Conservation (phyloP, 2,888 invertebrate species). For the Graphium colonna region DNA sequence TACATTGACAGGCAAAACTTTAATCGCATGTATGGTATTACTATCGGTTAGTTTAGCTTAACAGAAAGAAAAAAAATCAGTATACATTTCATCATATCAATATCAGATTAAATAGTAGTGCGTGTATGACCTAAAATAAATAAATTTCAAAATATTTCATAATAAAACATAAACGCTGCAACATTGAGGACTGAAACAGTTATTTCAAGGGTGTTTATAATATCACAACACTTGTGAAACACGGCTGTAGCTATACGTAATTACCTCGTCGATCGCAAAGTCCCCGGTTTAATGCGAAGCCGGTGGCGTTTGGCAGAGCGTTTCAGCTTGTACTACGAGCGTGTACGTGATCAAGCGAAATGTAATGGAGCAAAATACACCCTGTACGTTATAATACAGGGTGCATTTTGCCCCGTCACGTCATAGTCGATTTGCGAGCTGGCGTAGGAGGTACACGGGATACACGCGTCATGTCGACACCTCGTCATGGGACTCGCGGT, state of each 20-base stretch:
- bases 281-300: conserved; percentile 20
- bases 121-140: no score
- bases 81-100: no score
- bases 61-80: no score
- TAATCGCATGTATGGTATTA: no score
- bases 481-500: conserved; percentile 18
- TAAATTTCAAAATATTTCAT: no score
- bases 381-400: not conserved
- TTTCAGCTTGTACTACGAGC: conserved; percentile 15
- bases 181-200: conserved; percentile 1
- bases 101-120: no score
- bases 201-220: conserved; percentile 18
- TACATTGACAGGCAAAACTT: no score
- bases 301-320: conserved; percentile 21
- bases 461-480: conserved; percentile 22
- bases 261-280: conserved; percentile 21
- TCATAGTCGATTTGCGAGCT: conserved; percentile 12
- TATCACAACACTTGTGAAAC: conserved; percentile 13
- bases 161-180: not conserved
- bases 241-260: conserved; percentile 11
- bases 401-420: conserved; percentile 2
- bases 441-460: conserved; percentile 16
- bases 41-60: no score
- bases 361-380: conserved; percentile 6
- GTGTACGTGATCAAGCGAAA: not conserved